Conservation (phyloP, 2,113 vertebrate species). For the Pseudopipra pipra region DNA sequence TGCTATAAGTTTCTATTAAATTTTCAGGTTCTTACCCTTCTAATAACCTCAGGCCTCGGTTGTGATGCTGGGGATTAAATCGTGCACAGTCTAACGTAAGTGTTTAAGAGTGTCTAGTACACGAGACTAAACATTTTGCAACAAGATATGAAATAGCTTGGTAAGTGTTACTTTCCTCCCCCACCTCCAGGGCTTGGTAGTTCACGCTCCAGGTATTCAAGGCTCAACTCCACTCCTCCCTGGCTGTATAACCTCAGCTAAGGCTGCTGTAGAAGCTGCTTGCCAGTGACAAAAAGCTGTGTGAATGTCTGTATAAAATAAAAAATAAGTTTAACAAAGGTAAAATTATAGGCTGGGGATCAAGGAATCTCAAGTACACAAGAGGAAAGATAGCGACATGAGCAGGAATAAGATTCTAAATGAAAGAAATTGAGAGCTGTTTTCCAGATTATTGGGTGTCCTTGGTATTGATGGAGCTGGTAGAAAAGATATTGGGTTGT, state of each 20-base stretch:
- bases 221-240: not conserved
- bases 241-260: not conserved
- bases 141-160: not conserved
- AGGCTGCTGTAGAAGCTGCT: not conserved
- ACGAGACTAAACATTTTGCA: not conserved
- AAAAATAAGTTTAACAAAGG: not conserved
- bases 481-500: not conserved
- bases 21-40: not conserved
- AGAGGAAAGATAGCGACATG: not conserved
- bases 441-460: fast-evolving
- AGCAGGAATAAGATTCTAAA: not conserved
- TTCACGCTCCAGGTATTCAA: not conserved
- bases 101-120: not conserved
- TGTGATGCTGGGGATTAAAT: not conserved
- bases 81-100: not conserved
- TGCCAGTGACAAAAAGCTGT: not conserved
- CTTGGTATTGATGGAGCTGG: not conserved
- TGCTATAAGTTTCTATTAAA: not conserved
- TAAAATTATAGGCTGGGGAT: not conserved
- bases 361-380: not conserved
- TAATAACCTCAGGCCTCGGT: not conserved
- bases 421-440: not conserved
- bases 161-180: not conserved
- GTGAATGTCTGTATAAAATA: not conserved
- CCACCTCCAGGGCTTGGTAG: not conserved